Evolutionary conservation across 2,888 invertebrate genomes (phyloP), one percentile per base, ranked within the genome.

Genomic region (Drosophila macrothrix): DNA sequence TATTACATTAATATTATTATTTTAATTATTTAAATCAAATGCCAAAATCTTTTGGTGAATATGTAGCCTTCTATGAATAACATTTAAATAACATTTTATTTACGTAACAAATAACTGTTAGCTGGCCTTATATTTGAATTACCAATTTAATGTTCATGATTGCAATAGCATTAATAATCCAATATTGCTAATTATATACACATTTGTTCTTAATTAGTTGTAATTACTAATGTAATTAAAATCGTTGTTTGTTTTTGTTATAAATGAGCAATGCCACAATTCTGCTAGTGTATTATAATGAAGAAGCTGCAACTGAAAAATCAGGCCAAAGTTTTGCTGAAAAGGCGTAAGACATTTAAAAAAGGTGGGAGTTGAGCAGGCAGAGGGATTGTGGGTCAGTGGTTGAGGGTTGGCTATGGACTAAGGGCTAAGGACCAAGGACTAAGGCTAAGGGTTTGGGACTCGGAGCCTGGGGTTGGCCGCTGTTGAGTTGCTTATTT

Each of bases 321-420:
- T 88, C 88, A 75, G 83, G 83, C 49, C 58, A 67, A 85, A 83
- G 63, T 88, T 83, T 64, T 73, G 73, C 69, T 74, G 80, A 77
- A 88, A 88, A 88, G 83, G 88, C 88, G 85, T 84, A 85, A 85
- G 83, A 77, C 80, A 80, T 73, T 71, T 49, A 39, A 37, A 28
- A 29, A 22, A 22, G 59, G 56, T 19, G 33, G 3, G 35, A 33
- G 33, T 16, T 52, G 31, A 55, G 55, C 29, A 3, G 41, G 43
- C 35, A 37, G 28, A 22, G n/a, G n/a, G 39, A 52, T 53, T 52
- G 55, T 41, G 78, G 60, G 60, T 56, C 66, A 53, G 64, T 31
- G 56, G 56, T 67, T 61, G 63, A 37, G 68, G 67, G 28, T 54
- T 41, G 65, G 46, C n/a, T 39, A 14, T 22, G 19, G 46, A 25